Evolutionary conservation across 1,140 invertebrate species (phyloP).

Genomic region (Drosophila seguyi): DNA sequence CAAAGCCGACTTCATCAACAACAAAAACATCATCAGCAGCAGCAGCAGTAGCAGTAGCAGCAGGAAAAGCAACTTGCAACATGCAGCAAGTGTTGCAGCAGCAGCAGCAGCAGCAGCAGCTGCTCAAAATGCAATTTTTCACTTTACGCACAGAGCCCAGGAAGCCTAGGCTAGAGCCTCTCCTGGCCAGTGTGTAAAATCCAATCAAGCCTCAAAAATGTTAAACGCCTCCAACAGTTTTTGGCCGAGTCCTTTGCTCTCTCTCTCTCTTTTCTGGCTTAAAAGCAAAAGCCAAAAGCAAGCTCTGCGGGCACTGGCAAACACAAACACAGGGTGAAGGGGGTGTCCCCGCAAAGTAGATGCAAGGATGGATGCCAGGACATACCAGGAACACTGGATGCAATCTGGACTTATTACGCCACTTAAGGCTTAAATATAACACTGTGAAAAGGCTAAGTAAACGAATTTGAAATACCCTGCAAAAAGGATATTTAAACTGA

Average conservation of each 20-base stretch:
- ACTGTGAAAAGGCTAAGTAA: background rate
- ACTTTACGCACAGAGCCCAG: conserved; percentile 60
- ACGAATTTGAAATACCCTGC: conserved; percentile 13
- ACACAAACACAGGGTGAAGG: conserved; percentile 32
- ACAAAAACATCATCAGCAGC: conserved; percentile 46
- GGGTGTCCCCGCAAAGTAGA: background rate
- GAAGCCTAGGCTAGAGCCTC: background rate
- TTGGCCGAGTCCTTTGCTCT: conserved; percentile 5
- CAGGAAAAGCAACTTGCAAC: conserved; percentile 40
- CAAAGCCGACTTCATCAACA: conserved; percentile 81
- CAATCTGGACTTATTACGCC: conserved; percentile 78
- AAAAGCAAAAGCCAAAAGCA: conserved; percentile 80
- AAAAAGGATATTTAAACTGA: background rate
- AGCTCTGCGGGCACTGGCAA: conserved; percentile 58
- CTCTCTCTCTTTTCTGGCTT: conserved; percentile 36
- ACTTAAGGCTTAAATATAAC: conserved; percentile 76
- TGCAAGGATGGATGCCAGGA: conserved; percentile 14
- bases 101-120: conserved; percentile 43
- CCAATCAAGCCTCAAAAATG: conserved; percentile 83
- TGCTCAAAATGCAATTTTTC: conserved; percentile 83
- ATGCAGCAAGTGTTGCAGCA: conserved; percentile 34
- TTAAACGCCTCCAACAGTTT: conserved; percentile 68
- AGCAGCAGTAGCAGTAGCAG: conserved; percentile 24
- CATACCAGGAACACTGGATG: conserved; percentile 33
- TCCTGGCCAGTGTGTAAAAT: conserved; percentile 54